phyloP scores from a whole-genome alignment of 35 echinoderm and acorn worm genomes.

The Apostichopus californicus region DNA sequence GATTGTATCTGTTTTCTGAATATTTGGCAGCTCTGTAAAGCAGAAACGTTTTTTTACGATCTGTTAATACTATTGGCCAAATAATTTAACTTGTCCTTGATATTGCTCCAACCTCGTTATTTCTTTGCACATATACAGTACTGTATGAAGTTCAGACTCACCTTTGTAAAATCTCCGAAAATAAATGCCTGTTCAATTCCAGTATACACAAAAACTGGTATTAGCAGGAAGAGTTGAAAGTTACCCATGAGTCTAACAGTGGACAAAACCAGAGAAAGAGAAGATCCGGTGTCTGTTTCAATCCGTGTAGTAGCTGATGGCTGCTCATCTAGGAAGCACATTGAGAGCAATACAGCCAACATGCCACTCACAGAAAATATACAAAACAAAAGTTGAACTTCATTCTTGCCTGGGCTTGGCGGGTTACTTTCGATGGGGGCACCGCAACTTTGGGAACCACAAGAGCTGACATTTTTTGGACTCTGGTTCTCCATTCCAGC shows the following conservation, averaged over 20 bases:
- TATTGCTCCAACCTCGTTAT: no score
- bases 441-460: conserved; percentile 27
- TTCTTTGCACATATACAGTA: no score
- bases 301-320: neutral
- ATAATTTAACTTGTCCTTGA: no score
- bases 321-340: conserved; percentile 61
- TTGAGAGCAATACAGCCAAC: conserved; percentile 24
- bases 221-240: conserved; percentile 38
- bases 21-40: no score
- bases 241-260: conserved; percentile 42
- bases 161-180: conserved; percentile 77
- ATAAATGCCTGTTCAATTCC: conserved; percentile 66
- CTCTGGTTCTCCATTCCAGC: neutral
- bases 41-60: no score
- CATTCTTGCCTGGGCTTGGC: neutral
- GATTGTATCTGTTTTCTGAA: no score
- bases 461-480: neutral
- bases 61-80: no score
- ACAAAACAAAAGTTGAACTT: conserved; percentile 26
- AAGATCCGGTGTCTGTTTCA: neutral
- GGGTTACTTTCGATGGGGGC: neutral
- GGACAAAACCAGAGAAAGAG: neutral
- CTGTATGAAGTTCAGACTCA: neutral
- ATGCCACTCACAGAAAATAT: conserved; percentile 50
- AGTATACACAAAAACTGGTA: conserved; percentile 64